Evolutionary conservation across 2,888 invertebrate species (phyloP).

Genomic region (Archips xylosteana): DNA sequence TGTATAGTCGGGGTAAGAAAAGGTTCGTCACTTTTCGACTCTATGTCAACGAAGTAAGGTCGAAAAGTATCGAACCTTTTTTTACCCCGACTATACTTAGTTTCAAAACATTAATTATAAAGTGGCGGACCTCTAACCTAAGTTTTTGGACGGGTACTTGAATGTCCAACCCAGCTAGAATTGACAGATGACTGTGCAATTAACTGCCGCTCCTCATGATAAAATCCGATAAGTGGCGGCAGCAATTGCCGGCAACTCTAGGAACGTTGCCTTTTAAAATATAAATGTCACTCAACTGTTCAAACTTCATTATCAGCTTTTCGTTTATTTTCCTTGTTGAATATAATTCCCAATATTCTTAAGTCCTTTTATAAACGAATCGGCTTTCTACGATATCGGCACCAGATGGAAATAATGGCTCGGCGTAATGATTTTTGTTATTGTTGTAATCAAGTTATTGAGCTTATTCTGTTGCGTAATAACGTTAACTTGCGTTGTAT

Average conservation of each 20-base stretch:
- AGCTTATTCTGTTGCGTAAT: slow-evolving; percentile 23
- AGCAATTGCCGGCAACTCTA: slow-evolving; percentile 41
- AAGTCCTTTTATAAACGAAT: slow-evolving; percentile 38
- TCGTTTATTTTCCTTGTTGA: slow-evolving; percentile 41
- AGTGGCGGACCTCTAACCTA: slow-evolving; percentile 4
- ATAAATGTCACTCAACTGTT: slow-evolving; percentile 49
- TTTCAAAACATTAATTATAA: not conserved
- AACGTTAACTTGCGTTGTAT: slow-evolving; percentile 10
- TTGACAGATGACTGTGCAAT: slow-evolving; percentile 60
- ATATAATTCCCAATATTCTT: slow-evolving; percentile 42
- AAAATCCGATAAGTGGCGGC: slow-evolving; percentile 52
- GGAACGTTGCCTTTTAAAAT: slow-evolving; percentile 47
- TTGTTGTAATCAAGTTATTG: slow-evolving; percentile 32
- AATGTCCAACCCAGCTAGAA: slow-evolving; percentile 42
- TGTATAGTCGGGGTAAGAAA: too few species aligned
- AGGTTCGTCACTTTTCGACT: too few species aligned
- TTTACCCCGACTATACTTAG: too few species aligned
- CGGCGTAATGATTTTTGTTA: slow-evolving; percentile 33
- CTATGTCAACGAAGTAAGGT: too few species aligned
- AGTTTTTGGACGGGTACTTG: slow-evolving; percentile 28
- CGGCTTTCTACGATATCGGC: slow-evolving; percentile 34
- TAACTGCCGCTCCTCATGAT: slow-evolving; percentile 52
- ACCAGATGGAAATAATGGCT: slow-evolving; percentile 39
- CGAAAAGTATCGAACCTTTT: too few species aligned
- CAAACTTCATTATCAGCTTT: slow-evolving; percentile 44